phyloP scores from a whole-genome alignment of 2,888 invertebrate species.

The Troides aeacus region DNA sequence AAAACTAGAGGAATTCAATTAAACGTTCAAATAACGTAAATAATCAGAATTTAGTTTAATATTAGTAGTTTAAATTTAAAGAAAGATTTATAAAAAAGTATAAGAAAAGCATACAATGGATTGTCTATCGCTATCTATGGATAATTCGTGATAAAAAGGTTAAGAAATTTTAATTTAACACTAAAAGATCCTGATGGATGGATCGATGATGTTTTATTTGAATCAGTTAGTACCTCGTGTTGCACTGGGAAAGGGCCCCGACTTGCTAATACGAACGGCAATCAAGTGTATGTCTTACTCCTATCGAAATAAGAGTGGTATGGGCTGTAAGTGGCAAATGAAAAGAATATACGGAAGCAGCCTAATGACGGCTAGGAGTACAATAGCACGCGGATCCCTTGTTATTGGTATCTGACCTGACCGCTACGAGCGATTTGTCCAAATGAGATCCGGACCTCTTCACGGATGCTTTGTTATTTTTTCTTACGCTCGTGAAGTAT shows the following conservation, averaged over 20 bases:
- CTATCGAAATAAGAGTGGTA: constrained; percentile 45
- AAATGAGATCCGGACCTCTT: constrained; percentile 77
- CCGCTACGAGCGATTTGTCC: constrained; percentile 79
- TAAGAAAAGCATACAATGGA: no score
- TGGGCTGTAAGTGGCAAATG: constrained; percentile 41
- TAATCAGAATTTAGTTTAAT: no score
- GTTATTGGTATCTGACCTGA: constrained; percentile 79
- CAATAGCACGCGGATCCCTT: constrained; percentile 76
- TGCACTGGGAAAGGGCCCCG: constrained; percentile 43
- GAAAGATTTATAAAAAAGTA: no score
- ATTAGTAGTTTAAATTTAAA: no score
- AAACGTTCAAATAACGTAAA: no score
- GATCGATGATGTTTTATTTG: constrained; percentile 52
- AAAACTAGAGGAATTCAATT: background rate
- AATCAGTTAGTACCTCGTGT: constrained; percentile 60
- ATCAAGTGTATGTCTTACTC: constrained; percentile 44
- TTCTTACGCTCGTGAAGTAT: constrained; percentile 42
- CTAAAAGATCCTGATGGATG: no score
- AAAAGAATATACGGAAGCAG: constrained; percentile 63
- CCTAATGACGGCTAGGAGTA: constrained; percentile 75
- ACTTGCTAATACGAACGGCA: constrained; percentile 32
- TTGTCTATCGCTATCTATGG: no score
- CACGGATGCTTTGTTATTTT: constrained; percentile 67
- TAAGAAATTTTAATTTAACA: no score
- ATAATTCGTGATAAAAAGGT: no score